Base-by-base conservation (phyloP, 2,888 invertebrate genomes). In the Germaria angustata region DNA sequence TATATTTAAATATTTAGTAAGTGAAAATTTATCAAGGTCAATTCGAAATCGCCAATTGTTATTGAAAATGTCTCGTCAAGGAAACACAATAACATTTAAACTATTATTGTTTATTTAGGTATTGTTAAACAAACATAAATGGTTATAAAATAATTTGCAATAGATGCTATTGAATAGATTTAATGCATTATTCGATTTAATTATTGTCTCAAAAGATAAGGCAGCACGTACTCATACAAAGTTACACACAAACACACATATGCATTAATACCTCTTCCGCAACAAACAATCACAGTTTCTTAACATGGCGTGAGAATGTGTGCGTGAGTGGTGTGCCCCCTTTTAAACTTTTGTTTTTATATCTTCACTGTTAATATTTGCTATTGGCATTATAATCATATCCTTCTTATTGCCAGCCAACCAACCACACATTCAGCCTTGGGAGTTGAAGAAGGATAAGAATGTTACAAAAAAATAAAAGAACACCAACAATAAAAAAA, bases 311-410 rank as follows among this genome's bases (percentile, higher is more conserved):
- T n/a, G n/a, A n/a, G n/a, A n/a, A n/a, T n/a, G n/a, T n/a, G n/a
- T n/a, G n/a, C n/a, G n/a, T n/a, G n/a, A n/a, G n/a, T n/a, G n/a
- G n/a, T 8, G 24, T 39, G 28, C 28, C 13, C 1, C 7, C n/a
- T 34, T 65, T 22, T 13, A 15, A 44, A 49, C 8, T 44, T 51
- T 9, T 32, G 32, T 61, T 66, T 51, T 66, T 41, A 8, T 51
- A 28, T 71, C 28, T 76, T 28, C 51, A 59, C 57, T 72, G 61
- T 76, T 75, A 75, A 80, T 81, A 76, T 71, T 76, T 76, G 76
- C 76, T 71, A 65, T 81, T 71, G 76, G 71, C 65, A 81, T 77
- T 81, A 81, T 77, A 81, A 76, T 72, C 59, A 36, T 28, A 81
- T 76, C 59, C 71, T 66, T 76, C 34, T 28, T 59, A 20, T 57